phyloP scores from a whole-genome alignment of 2,113 vertebrate species.

The Hydrochoerus hydrochaeris region DNA sequence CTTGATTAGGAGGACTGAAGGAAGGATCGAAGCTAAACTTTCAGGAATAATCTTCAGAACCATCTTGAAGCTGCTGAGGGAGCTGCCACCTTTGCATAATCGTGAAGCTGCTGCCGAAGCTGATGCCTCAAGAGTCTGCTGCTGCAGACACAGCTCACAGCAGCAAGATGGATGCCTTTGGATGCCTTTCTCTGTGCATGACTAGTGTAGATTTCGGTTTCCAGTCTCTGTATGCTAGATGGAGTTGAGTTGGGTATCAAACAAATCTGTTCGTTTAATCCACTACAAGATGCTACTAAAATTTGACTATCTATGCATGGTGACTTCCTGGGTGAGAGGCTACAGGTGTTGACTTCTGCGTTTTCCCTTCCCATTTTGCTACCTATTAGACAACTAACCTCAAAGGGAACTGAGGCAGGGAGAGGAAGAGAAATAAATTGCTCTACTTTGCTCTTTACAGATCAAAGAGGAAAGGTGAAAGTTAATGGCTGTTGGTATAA shows the following conservation, averaged over 20 bases:
- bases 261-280: not conserved
- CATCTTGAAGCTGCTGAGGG: not conserved
- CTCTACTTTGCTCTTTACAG: constrained; percentile 22
- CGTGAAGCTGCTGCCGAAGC: not conserved
- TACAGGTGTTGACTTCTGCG: not conserved
- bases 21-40: not conserved
- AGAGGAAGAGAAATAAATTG: constrained; percentile 18
- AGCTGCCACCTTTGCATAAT: not conserved
- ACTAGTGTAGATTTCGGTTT: not conserved
- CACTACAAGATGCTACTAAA: not conserved
- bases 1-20: not conserved
- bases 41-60: constrained; percentile 31
- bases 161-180: not conserved
- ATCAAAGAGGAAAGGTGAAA: constrained; percentile 35
- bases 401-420: not conserved
- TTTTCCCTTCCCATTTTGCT: not conserved
- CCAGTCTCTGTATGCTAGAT: not conserved
- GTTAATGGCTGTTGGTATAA: not conserved
- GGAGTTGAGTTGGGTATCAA: not conserved
- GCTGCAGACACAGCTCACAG: not conserved
- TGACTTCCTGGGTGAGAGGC: not conserved
- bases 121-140: not conserved
- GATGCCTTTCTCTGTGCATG: not conserved
- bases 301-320: not conserved
- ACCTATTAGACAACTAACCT: not conserved